Evolutionary conservation across 1,140 invertebrate genomes (phyloP).

Genomic region (Eufriesea mexicana): DNA sequence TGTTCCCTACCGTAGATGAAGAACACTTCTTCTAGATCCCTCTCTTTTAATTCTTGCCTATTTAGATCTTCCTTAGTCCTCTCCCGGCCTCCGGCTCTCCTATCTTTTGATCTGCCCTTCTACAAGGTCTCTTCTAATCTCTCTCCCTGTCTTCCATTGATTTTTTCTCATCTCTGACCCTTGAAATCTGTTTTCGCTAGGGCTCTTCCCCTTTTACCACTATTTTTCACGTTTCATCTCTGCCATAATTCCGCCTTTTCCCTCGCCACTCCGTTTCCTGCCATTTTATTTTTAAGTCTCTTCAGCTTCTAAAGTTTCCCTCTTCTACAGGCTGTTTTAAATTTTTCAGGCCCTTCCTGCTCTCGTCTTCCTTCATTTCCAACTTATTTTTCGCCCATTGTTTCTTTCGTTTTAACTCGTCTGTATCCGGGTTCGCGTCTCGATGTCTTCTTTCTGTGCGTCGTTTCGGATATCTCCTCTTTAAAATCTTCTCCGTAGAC

Average conservation of each 20-base stretch:
- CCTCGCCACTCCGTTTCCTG: not conserved
- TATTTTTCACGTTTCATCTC: not conserved
- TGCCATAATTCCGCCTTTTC: not conserved
- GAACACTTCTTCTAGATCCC: slow-evolving; percentile 25
- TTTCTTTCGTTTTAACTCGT: not conserved
- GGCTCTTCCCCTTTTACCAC: not conserved
- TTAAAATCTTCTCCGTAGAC: not conserved
- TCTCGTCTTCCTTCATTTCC: not conserved
- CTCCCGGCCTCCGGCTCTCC: not conserved
- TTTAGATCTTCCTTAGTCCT: slow-evolving; percentile 2
- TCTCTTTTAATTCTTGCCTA: slow-evolving; percentile 38
- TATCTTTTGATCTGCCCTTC: slow-evolving; percentile 12
- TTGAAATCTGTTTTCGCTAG: not conserved
- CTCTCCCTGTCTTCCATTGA: not conserved
- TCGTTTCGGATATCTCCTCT: too few relatives aligned
- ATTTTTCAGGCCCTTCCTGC: not conserved
- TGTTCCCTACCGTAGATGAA: not conserved
- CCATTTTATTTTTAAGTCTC: not conserved
- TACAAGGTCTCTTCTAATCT: not conserved
- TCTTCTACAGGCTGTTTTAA: too few relatives aligned
- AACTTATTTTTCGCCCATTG: not conserved
- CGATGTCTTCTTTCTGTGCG: not conserved
- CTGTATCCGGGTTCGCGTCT: too few relatives aligned
- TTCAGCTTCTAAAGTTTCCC: too few relatives aligned
- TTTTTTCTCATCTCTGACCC: not conserved